phyloP scores from a whole-genome alignment of 1,140 invertebrate genomes.

The Drosophila santomea region DNA sequence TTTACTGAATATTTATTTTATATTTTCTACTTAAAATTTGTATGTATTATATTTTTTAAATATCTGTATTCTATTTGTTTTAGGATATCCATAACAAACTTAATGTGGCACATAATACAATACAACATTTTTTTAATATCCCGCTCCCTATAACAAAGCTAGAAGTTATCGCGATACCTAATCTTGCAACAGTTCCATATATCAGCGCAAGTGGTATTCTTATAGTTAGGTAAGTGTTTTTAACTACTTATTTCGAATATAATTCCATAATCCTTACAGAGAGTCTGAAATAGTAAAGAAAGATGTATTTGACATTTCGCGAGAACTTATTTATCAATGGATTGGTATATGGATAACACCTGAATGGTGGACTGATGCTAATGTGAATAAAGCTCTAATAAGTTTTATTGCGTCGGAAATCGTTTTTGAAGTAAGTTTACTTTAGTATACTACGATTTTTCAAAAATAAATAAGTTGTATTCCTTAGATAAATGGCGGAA shows the following conservation, averaged over 20 bases:
- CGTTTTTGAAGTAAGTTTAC: conserved; percentile 87
- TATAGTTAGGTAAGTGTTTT: conserved; percentile 87
- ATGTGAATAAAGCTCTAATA: conserved; percentile 90
- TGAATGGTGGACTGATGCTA: conserved; percentile 89
- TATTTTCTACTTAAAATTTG: too few relatives aligned
- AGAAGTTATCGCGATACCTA: conserved; percentile 13
- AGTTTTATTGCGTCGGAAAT: conserved; percentile 90
- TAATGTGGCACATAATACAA: conserved; percentile 7
- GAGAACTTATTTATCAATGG: conserved; percentile 91
- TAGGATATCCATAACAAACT: conserved; percentile 33
- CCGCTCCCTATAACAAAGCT: conserved; percentile 1
- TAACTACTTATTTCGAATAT: neutral
- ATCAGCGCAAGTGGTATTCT: conserved; percentile 12
- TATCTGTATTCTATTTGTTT: neutral
- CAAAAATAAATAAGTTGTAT: too few relatives aligned
- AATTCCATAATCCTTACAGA: conserved; percentile 83
- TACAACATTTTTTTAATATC: conserved; percentile 87
- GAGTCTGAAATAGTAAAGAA: conserved; percentile 88
- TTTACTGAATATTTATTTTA: too few relatives aligned
- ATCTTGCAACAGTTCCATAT: conserved; percentile 5
- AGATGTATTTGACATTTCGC: conserved; percentile 87
- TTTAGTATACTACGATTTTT: neutral
- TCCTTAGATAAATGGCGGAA: conserved; percentile 86
- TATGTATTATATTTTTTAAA: neutral
- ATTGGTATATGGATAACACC: conserved; percentile 90